phyloP scores from a whole-genome alignment of 2,888 invertebrate species.

The Tinea trinotella region DNA sequence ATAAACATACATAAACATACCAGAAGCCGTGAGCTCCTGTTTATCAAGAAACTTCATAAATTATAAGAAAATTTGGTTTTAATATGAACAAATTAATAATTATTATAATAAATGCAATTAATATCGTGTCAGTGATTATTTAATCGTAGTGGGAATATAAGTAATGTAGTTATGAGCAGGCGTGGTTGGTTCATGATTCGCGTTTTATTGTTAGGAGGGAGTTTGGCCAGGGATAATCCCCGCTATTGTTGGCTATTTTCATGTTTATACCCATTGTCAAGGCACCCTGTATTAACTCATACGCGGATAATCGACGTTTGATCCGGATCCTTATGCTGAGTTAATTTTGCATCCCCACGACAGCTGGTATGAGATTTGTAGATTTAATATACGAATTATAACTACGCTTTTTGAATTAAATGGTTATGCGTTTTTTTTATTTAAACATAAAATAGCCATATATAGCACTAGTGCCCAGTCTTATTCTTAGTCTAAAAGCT shows the following conservation, averaged over 20 bases:
- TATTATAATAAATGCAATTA: neutral
- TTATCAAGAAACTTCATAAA: too few relatives aligned
- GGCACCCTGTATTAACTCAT: constrained; percentile 65
- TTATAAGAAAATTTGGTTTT: neutral
- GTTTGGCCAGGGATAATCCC: constrained; percentile 48
- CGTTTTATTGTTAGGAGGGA: neutral
- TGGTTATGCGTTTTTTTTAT: neutral
- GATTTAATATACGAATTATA: constrained; percentile 7
- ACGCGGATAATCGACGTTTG: constrained; percentile 69
- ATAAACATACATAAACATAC: too few relatives aligned
- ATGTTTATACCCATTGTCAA: constrained; percentile 64
- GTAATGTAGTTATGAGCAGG: neutral
- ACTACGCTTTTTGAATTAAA: neutral
- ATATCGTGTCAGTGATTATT: neutral
- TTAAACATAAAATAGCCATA: too few relatives aligned
- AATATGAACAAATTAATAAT: neutral
- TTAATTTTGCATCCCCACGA: constrained; percentile 52
- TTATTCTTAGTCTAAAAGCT: too few relatives aligned
- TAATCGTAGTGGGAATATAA: constrained; percentile 8
- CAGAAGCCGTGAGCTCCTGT: too few relatives aligned
- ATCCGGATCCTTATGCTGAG: constrained; percentile 38
- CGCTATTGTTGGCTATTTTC: constrained; percentile 65
- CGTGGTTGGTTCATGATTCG: constrained; percentile 5
- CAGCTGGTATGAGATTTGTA: constrained; percentile 15
- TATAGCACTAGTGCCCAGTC: too few relatives aligned